Evolutionary conservation across 2,797 vertebrate genomes (phyloP).

Genomic region (Epinephelus awoara): DNA sequence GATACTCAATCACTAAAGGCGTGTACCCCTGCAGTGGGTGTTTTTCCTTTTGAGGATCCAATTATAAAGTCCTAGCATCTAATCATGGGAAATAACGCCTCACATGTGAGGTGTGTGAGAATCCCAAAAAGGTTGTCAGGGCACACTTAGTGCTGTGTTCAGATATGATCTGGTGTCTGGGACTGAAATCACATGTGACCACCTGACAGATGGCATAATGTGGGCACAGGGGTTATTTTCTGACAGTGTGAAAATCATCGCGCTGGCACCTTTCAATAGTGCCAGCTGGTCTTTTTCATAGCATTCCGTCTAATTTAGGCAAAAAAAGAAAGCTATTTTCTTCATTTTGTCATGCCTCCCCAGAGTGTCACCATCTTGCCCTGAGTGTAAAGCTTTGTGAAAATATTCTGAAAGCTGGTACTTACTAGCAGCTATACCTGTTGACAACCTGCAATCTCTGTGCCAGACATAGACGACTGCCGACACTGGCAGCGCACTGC

Average conservation of each 20-base stretch:
- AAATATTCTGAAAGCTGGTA: slow-evolving; percentile 52
- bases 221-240: slow-evolving; percentile 85
- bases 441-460: slow-evolving; percentile 68
- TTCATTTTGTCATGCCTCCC: slow-evolving; percentile 62
- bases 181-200: slow-evolving; percentile 69
- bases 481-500: slow-evolving; percentile 25
- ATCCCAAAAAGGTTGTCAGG: slow-evolving; percentile 18
- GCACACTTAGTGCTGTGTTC: slow-evolving; percentile 45
- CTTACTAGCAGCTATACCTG: slow-evolving; percentile 69
- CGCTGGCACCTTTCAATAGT: slow-evolving; percentile 74
- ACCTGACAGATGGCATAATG: slow-evolving; percentile 86
- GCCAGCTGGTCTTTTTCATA: slow-evolving; percentile 83
- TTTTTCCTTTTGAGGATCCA: slow-evolving; percentile 58
- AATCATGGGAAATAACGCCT: slow-evolving; percentile 49
- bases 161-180: slow-evolving; percentile 58
- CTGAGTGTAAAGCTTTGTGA: slow-evolving; percentile 50
- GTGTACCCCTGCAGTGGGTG: slow-evolving; percentile 20
- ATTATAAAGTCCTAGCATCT: slow-evolving; percentile 52
- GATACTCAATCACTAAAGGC: slow-evolving; percentile 62
- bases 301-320: slow-evolving; percentile 71
- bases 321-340: slow-evolving; percentile 60
- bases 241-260: slow-evolving; percentile 81
- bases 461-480: slow-evolving; percentile 41
- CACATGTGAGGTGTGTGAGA: slow-evolving; percentile 17
- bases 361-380: slow-evolving; percentile 49